A percentile compares a stretch with the other conserved stretches of the same genome.
Evolutionary conservation across 2,888 invertebrate species (phyloP).

Genomic region (Sinotaia quadrata): DNA sequence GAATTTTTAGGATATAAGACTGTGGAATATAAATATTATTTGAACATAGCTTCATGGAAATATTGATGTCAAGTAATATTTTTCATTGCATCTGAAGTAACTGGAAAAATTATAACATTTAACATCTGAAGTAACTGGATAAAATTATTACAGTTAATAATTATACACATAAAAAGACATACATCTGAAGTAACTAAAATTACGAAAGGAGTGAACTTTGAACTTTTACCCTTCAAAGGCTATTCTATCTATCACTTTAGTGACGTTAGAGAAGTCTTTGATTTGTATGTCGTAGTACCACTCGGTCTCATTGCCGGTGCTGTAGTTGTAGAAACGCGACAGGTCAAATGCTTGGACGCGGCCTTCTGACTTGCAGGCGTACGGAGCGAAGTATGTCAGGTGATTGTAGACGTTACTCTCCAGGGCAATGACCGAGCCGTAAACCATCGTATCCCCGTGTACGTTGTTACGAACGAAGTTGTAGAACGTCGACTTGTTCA

Average conservation of each 20-base stretch:
- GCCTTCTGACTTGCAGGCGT: conserved; percentile 50
- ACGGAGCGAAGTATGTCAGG: conserved; percentile 52
- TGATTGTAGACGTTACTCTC: conserved; percentile 48
- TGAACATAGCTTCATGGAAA: too few relatives aligned
- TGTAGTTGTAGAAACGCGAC: conserved; percentile 61
- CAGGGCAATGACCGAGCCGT: conserved; percentile 64
- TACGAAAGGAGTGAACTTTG: too few relatives aligned
- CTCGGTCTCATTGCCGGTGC: conserved; percentile 51
- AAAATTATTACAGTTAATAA: too few relatives aligned
- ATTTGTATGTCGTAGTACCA: conserved; percentile 59
- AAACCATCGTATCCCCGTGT: conserved; percentile 56
- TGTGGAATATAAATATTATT: too few relatives aligned
- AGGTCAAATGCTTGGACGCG: conserved; percentile 58
- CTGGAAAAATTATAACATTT: too few relatives aligned
- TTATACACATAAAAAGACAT: too few relatives aligned
- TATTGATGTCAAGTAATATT: too few relatives aligned
- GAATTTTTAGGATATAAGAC: neutral
- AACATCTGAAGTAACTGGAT: too few relatives aligned
- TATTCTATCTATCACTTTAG: conserved; percentile 47
- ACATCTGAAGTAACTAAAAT: too few relatives aligned
- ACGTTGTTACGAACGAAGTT: conserved; percentile 61
- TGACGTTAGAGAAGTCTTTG: conserved; percentile 45
- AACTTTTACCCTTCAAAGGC: conserved; percentile 43
- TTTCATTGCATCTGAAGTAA: too few relatives aligned
- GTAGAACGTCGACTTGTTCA: conserved; percentile 4